phyloP scores from a whole-genome alignment of 2,113 vertebrate species.

The Chrysochloris asiatica region DNA sequence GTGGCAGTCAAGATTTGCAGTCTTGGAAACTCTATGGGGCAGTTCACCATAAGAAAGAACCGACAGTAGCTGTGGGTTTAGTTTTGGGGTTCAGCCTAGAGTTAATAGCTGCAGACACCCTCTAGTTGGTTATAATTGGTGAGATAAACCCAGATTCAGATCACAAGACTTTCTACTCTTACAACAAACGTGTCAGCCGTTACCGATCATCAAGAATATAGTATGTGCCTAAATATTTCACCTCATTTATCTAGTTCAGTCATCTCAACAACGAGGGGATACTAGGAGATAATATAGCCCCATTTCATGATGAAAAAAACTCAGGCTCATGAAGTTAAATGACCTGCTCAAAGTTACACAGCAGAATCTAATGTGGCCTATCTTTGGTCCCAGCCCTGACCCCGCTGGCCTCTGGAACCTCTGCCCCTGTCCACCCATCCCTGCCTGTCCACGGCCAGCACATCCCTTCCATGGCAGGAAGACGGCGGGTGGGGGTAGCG shows the following conservation, averaged over 20 bases:
- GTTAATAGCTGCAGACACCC: not conserved
- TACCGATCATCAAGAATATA: not conserved
- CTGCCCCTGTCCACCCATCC: not conserved
- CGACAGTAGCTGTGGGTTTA: no score
- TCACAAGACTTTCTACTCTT: not conserved
- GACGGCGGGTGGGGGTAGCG: not conserved
- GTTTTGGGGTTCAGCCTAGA: not conserved
- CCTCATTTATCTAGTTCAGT: not conserved
- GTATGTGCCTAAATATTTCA: not conserved
- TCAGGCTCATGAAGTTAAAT: not conserved
- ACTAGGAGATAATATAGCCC: not conserved
- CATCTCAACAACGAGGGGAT: not conserved
- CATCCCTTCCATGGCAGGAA: not conserved
- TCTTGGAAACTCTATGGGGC: no score
- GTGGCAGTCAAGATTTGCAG: no score
- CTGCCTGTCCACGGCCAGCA: no score
- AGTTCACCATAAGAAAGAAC: no score
- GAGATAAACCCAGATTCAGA: not conserved
- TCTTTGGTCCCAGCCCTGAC: not conserved
- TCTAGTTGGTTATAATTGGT: not conserved
- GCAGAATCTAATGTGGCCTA: not conserved
- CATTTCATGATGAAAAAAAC: not conserved
- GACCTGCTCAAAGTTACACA: not conserved
- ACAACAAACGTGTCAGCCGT: not conserved
- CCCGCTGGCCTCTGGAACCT: not conserved